phyloP scores from a whole-genome alignment of 1,140 invertebrate species.

The Trissolcus basalis region DNA sequence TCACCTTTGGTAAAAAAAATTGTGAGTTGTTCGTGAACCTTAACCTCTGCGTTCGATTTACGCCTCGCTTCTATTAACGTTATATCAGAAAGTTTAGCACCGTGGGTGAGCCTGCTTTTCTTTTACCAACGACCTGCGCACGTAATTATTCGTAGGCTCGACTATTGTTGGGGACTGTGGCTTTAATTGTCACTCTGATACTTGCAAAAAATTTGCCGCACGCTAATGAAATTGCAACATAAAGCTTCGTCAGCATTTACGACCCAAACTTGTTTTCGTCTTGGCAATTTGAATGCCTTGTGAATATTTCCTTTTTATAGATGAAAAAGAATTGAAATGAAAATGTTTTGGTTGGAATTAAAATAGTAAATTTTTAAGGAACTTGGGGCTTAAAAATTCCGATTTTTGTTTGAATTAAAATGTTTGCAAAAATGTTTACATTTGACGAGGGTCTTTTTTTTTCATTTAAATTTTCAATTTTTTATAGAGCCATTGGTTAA shows the following conservation, averaged over 20 bases:
- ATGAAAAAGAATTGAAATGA: too few species aligned
- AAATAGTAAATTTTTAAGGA: too few species aligned
- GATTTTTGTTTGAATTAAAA: too few species aligned
- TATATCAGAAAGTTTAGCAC: conserved; percentile 15
- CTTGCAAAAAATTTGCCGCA: not conserved
- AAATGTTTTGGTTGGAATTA: too few species aligned
- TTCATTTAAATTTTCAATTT: too few species aligned
- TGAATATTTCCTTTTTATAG: too few species aligned
- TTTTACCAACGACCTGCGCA: conserved; percentile 16
- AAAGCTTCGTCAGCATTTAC: not conserved
- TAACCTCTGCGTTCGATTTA: conserved; percentile 18
- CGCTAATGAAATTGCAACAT: conserved; percentile 18
- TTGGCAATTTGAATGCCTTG: too few species aligned
- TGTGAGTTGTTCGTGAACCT: conserved; percentile 14
- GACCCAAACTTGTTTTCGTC: not conserved
- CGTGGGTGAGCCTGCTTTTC: conserved; percentile 35
- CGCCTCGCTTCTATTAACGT: conserved; percentile 14
- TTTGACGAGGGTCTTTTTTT: too few species aligned
- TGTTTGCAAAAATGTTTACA: too few species aligned
- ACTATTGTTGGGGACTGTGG: conserved; percentile 35
- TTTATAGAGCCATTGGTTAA: too few species aligned
- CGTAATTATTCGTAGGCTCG: conserved; percentile 35
- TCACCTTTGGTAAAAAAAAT: conserved; percentile 11
- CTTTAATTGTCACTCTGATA: conserved; percentile 18
- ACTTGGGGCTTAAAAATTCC: too few species aligned